Base-by-base conservation (phyloP, 2,888 invertebrate species). In the Chrysolina oricalcia region DNA sequence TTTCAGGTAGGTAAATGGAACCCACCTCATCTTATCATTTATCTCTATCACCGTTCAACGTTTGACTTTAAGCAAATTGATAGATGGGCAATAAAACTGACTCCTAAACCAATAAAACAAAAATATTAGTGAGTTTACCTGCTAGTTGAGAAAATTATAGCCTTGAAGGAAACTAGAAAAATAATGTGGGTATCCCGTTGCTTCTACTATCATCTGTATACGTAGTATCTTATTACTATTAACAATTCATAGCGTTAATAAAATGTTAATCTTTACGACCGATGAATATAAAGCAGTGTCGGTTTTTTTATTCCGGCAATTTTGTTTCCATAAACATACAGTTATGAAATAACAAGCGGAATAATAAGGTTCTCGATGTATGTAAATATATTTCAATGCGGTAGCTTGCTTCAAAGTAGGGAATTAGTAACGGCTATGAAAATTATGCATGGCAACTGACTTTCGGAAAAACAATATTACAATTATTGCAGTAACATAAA, bases 21-120 rank as follows among this genome's bases (percentile, higher is more conserved):
- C 50, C 41, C 56, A 21, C 27, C 70, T 50, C 17, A 46, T 19
- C 64, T 63, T 71, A 71, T 64, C 63, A 63, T 71, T 71, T 63
- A 63, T 64, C 63, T 71, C 64, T 71, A 71, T 71, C 64, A 64
- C 64, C 53, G 50, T 64, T 69, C 59, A 56, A 69, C 43, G 56
- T 56, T 70, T 43, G n/a, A 71, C 17, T 50, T 71, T 21, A 6
- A 41, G 63, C n/a, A 64, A 64, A 64, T 71, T 71, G 63, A 71
- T 71, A 64, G 62, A 71, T 50, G 64, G 64, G 46, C 21, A 46
- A 59, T 59, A 70, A 70, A 35, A 62, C 71, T 64, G 48, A 64
- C 71, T 64, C 48, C 46, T 63, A 63, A 64, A 50, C 64, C 27
- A 71, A 71, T 46, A 71, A 71, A 71, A 64, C 19, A 53, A 71